Conservation (phyloP, 2,113 vertebrate species). For the Lipophrys pholis region DNA sequence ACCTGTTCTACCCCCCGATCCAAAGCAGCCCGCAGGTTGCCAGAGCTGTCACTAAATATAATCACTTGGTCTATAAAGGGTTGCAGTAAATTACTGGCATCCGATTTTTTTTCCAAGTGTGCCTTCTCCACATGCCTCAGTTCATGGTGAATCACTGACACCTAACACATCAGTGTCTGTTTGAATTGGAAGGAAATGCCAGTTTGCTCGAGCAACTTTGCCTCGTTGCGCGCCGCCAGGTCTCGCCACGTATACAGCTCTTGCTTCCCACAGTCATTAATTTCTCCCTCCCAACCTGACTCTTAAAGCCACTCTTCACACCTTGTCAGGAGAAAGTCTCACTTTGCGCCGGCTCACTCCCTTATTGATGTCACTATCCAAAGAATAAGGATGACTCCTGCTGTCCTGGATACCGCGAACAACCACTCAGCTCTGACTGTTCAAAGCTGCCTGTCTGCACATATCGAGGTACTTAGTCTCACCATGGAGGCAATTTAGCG, state of each 20-base stretch:
- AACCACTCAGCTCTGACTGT: slow-evolving; percentile 54
- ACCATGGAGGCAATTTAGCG: slow-evolving; percentile 54
- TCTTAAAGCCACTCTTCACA: slow-evolving; percentile 49
- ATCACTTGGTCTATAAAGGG: no score
- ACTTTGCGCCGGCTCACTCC: slow-evolving; percentile 27
- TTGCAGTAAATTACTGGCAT: no score
- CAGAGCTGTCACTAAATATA: no score
- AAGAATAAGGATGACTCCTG: slow-evolving; percentile 63
- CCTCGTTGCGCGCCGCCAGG: background rate
- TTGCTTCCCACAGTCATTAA: slow-evolving; percentile 24
- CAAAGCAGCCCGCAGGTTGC: no score
- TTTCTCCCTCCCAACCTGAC: slow-evolving; percentile 25
- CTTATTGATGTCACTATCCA: slow-evolving; percentile 58
- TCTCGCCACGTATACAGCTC: background rate
- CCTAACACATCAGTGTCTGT: background rate
- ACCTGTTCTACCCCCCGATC: no score
- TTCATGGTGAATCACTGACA: no score
- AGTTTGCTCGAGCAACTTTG: background rate
- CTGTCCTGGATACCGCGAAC: slow-evolving; percentile 66
- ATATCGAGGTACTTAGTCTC: slow-evolving; percentile 63
- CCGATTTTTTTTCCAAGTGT: no score
- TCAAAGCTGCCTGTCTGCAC: slow-evolving; percentile 65
- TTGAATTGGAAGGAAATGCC: background rate
- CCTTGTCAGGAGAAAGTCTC: slow-evolving; percentile 35
- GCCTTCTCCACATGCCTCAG: no score